Evolutionary conservation across 2,888 invertebrate genomes (phyloP).

Genomic region (Parthenolecanium corni): DNA sequence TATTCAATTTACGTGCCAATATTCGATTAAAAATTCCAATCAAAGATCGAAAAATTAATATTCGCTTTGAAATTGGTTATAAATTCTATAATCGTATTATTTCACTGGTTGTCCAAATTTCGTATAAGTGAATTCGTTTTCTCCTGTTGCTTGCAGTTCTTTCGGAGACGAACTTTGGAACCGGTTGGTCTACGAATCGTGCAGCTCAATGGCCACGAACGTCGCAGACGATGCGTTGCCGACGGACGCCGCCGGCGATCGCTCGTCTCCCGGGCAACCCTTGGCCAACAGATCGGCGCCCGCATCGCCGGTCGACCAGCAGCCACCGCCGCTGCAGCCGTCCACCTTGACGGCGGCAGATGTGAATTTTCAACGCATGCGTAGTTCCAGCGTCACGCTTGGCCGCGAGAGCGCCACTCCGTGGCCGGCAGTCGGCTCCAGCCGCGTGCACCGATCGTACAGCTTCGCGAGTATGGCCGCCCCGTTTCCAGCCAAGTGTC

Average conservation of each 20-base stretch:
- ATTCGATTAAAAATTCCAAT: neutral
- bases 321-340: neutral
- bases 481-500: neutral
- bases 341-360: neutral
- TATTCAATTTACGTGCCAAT: neutral
- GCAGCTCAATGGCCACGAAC: neutral
- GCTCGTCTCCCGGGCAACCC: slow-evolving; percentile 14
- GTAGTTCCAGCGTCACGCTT: slow-evolving; percentile 22
- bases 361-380: slow-evolving; percentile 13
- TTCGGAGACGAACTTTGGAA: neutral
- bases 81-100: too few relatives aligned
- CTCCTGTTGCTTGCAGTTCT: neutral
- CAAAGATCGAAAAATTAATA: neutral
- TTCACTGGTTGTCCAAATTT: too few relatives aligned
- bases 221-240: neutral
- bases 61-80: too few relatives aligned
- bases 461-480: slow-evolving; percentile 13
- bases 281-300: neutral
- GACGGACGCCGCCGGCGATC: neutral
- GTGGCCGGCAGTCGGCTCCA: neutral
- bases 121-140: too few relatives aligned
- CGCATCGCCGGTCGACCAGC: neutral
- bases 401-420: neutral
- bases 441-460: slow-evolving; percentile 9
- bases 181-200: neutral